Conservation (phyloP, 2,888 invertebrate species). For the Epirrhoe tristata region DNA sequence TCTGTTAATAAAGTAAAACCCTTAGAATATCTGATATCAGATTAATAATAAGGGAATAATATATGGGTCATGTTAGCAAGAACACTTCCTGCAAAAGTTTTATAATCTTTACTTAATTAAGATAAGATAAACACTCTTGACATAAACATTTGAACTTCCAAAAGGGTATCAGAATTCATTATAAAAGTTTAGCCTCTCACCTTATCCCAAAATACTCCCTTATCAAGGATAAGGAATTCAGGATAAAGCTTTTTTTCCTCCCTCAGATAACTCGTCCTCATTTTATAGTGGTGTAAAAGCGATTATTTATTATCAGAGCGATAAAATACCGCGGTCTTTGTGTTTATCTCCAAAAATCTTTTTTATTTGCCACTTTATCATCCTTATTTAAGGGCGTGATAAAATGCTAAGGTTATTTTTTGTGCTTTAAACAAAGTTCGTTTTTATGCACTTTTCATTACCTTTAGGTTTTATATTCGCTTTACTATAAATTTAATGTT, state of each 20-base stretch:
- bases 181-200: slow-evolving; percentile 35
- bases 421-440: slow-evolving; percentile 29
- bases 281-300: slow-evolving; percentile 73
- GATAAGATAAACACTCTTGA: slow-evolving; percentile 27
- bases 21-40: too few species aligned
- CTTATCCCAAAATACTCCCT: slow-evolving; percentile 12
- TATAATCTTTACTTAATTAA: slow-evolving; percentile 10
- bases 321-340: slow-evolving; percentile 65
- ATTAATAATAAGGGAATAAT: neutral
- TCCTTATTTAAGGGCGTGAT: slow-evolving; percentile 76
- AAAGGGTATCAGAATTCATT: slow-evolving; percentile 32
- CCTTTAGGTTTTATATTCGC: slow-evolving; percentile 9
- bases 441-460: slow-evolving; percentile 16
- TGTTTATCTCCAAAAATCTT: slow-evolving; percentile 73
- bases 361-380: slow-evolving; percentile 78
- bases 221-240: slow-evolving; percentile 52
- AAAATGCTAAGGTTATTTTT: slow-evolving; percentile 63
- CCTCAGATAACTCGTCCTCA: slow-evolving; percentile 61
- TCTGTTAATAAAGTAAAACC: too few species aligned
- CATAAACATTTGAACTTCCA: slow-evolving; percentile 32
- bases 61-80: neutral
- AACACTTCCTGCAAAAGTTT: slow-evolving; percentile 1
- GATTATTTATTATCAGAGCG: slow-evolving; percentile 76
- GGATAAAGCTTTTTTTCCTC: slow-evolving; percentile 48
- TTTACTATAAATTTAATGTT: neutral